These are phyloP conservation scores for Bucco capensis DNA, from an alignment of 2,113 vertebrate species.

Conservation along the genomic window DNA sequence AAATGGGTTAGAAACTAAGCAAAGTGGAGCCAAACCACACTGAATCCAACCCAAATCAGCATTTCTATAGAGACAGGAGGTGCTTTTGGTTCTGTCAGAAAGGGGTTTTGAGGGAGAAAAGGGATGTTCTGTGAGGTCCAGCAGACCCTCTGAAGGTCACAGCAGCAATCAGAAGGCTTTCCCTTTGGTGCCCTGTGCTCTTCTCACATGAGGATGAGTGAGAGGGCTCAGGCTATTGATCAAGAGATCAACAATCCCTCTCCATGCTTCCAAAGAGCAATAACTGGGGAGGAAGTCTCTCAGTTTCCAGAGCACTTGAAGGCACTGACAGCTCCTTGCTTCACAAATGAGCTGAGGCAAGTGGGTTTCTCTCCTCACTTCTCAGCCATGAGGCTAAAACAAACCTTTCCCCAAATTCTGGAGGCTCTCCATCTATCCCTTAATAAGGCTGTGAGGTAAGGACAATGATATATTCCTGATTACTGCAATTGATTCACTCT, in stretches of 20 bases:
- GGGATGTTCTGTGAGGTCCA: constrained; percentile 40
- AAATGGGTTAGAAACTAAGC: neutral
- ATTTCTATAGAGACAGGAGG: neutral
- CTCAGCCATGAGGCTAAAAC: neutral
- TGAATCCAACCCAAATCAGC: neutral
- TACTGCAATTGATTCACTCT: neutral
- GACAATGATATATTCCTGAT: neutral
- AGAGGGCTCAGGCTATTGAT: neutral
- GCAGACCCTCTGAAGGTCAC: constrained; percentile 30
- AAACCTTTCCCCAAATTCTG: neutral
- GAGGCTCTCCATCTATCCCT: neutral
- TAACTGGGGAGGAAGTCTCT: neutral
- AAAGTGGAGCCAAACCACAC: neutral
- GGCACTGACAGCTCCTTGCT: neutral
- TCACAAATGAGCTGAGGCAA: neutral
- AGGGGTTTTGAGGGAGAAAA: constrained; percentile 10
- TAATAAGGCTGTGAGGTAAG: neutral
- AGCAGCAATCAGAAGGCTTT: constrained; percentile 39
- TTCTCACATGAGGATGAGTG: constrained; percentile 8
- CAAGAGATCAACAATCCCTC: constrained; percentile 16
- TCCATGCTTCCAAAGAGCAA: neutral
- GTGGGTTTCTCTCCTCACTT: neutral
- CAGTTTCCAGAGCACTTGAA: neutral
- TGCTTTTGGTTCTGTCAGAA: neutral
- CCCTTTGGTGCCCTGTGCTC: constrained; percentile 22